Conservation (phyloP, 1,140 invertebrate species). For the Aethina tumida region DNA sequence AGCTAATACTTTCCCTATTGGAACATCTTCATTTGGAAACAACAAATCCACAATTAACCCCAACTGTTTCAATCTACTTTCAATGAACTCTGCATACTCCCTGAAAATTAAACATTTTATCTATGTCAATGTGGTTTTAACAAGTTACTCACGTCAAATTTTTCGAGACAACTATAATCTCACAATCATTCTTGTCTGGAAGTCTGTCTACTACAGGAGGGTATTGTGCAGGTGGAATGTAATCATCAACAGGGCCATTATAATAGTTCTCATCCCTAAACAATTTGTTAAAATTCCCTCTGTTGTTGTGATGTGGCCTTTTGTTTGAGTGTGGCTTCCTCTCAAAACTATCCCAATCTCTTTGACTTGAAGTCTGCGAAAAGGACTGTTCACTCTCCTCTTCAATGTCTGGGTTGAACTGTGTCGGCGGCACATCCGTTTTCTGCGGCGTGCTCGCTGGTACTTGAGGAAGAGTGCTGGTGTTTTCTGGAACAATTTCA, state of each 20-base stretch:
- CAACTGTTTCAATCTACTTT: constrained; percentile 67
- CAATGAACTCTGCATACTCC: constrained; percentile 83
- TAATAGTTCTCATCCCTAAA: neutral
- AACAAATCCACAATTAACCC: constrained; percentile 76
- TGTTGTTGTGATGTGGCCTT: constrained; percentile 4
- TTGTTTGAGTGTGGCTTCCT: no score
- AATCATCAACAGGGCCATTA: neutral
- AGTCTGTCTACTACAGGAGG: constrained; percentile 13
- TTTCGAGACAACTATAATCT: constrained; percentile 77
- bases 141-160: constrained; percentile 57
- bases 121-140: constrained; percentile 8
- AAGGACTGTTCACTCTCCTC: no score
- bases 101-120: constrained; percentile 39
- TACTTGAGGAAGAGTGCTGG: no score
- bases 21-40: constrained; percentile 82
- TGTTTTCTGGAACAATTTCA: no score
- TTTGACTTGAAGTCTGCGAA: no score
- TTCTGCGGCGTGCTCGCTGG: no score
- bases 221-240: constrained; percentile 2
- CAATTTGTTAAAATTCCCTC: neutral
- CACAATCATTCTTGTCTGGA: constrained; percentile 73
- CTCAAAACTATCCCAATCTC: no score
- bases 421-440: no score
- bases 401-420: no score
- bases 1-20: constrained; percentile 72